A percentile compares a stretch with the other conserved stretches of the same genome.
phyloP scores from a whole-genome alignment of 2,797 vertebrate species.

The Anolis apletophallus region DNA sequence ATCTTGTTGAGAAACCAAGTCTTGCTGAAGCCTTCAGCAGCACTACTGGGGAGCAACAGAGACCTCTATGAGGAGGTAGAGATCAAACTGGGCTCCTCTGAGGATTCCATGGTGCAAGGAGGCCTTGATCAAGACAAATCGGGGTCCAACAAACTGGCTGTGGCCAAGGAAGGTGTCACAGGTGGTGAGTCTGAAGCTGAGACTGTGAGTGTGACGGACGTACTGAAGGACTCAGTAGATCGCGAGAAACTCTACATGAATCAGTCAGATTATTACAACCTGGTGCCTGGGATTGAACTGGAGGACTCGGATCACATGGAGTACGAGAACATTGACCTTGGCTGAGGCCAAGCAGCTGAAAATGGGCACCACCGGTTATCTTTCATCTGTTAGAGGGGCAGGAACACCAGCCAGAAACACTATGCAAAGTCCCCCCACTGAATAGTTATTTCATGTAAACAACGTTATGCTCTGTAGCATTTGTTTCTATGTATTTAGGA shows the following conservation, averaged over 20 bases:
- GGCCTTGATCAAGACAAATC: neutral
- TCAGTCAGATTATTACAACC: constrained; percentile 90
- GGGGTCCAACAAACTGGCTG: neutral
- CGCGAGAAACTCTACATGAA: constrained; percentile 89
- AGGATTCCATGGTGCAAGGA: constrained; percentile 73
- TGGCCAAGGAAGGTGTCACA: constrained; percentile 65
- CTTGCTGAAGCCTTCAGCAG: constrained; percentile 76
- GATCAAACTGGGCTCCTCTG: constrained; percentile 79
- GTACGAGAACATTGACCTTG: constrained; percentile 85
- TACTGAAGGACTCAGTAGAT: constrained; percentile 89
- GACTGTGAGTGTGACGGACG: constrained; percentile 85
- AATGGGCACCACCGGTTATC: neutral
- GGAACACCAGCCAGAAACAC: neutral
- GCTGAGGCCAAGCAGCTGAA: constrained; percentile 67
- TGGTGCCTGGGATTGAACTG: constrained; percentile 88
- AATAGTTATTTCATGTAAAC: neutral
- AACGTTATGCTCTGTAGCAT: neutral
- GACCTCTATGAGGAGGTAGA: constrained; percentile 91
- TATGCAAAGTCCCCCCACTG: neutral
- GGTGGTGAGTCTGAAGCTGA: constrained; percentile 80
- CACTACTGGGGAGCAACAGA: constrained; percentile 79
- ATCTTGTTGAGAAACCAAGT: constrained; percentile 80
- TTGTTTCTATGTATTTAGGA: neutral
- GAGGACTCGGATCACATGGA: constrained; percentile 91
- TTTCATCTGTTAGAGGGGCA: neutral